Evolutionary conservation across 2,797 vertebrate species (phyloP).

Genomic region (Myotis daubentonii): DNA sequence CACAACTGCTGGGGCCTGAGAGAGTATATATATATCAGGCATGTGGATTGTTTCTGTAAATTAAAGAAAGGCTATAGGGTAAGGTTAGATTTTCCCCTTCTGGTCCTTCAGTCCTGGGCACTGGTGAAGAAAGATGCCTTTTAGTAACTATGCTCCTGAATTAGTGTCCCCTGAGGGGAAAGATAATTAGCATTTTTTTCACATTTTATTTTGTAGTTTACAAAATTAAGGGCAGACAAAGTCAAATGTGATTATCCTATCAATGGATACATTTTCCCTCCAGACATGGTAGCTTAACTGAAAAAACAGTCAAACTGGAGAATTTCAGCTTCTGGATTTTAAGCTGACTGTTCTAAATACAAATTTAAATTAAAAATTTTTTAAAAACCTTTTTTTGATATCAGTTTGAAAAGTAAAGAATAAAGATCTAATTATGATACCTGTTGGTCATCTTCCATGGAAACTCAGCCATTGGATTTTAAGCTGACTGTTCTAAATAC

Average conservation of each 20-base stretch:
- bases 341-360: conserved; percentile 13
- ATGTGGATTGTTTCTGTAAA: conserved; percentile 17
- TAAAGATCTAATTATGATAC: conserved; percentile 2
- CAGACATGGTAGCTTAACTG: neutral
- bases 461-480: conserved; percentile 22
- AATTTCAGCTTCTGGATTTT: conserved; percentile 38
- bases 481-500: conserved; percentile 13
- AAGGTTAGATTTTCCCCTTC: neutral
- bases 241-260: neutral
- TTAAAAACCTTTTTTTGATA: neutral
- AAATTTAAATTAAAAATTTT: neutral
- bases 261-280: neutral
- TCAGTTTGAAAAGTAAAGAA: conserved; percentile 15
- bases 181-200: neutral
- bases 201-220: neutral
- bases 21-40: conserved; percentile 2
- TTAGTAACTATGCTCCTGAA: neutral
- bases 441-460: neutral
- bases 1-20: conserved; percentile 29
- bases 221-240: neutral
- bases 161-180: neutral
- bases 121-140: neutral
- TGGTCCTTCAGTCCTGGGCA: neutral
- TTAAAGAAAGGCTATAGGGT: neutral
- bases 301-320: conserved; percentile 16